phyloP scores from a whole-genome alignment of 1,140 invertebrate genomes.

The Phocides pigmalion region DNA sequence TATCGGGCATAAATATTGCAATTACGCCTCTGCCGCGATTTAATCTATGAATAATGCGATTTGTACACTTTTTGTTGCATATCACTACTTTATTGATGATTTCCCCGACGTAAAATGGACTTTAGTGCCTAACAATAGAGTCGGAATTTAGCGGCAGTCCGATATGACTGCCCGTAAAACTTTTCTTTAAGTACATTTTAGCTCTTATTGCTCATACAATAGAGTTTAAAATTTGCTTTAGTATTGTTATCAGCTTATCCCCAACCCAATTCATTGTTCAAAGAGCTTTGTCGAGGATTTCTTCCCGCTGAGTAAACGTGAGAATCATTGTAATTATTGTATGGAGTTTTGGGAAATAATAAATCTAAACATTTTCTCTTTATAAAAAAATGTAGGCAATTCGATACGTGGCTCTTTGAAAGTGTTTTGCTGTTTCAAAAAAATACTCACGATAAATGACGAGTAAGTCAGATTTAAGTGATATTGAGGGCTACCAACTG shows the following conservation, averaged over 20 bases:
- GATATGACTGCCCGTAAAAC: slow-evolving; percentile 4
- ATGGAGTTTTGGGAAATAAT: slow-evolving; percentile 33
- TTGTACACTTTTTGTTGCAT: slow-evolving; percentile 35
- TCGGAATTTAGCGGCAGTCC: not conserved
- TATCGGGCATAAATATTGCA: slow-evolving; percentile 33
- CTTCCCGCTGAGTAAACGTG: slow-evolving; percentile 34
- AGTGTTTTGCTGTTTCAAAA: not conserved
- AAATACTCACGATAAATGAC: slow-evolving; percentile 12
- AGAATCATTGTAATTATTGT: slow-evolving; percentile 35
- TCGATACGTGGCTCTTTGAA: slow-evolving; percentile 15
- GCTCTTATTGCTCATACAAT: not conserved
- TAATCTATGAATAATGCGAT: slow-evolving; percentile 37
- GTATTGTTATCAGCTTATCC: slow-evolving; percentile 26
- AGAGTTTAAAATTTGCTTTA: slow-evolving; percentile 16
- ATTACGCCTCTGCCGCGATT: slow-evolving; percentile 32
- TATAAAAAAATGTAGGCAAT: slow-evolving; percentile 25
- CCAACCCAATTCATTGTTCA: slow-evolving; percentile 29
- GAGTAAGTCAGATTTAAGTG: not conserved
- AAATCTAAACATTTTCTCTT: slow-evolving; percentile 23
- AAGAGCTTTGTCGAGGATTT: slow-evolving; percentile 35
- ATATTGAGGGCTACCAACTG: too few species aligned
- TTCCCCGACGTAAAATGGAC: not conserved
- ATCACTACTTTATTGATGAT: slow-evolving; percentile 25
- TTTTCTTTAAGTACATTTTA: slow-evolving; percentile 1
- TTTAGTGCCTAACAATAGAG: not conserved